Evolutionary conservation across 1,140 invertebrate genomes (phyloP).

Genomic region (Halesus radiatus): DNA sequence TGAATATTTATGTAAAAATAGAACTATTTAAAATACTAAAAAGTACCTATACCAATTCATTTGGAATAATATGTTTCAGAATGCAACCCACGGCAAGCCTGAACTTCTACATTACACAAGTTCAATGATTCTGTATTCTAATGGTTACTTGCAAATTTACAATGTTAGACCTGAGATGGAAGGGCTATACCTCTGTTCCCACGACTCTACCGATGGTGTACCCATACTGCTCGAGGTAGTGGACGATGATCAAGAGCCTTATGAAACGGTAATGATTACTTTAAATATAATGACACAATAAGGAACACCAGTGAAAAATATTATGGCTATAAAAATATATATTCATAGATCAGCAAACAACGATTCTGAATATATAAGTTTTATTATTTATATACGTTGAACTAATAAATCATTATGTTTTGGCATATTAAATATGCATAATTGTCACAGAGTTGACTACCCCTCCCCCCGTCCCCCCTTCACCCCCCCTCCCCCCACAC

Average conservation of each 20-base stretch:
- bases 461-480: no score
- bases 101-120: constrained; percentile 46
- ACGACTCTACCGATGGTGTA: constrained; percentile 45
- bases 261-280: background rate
- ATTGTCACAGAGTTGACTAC: no score
- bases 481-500: no score
- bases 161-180: constrained; percentile 50
- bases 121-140: constrained; percentile 20
- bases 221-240: constrained; percentile 58
- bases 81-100: background rate
- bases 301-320: no score
- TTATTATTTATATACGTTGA: no score
- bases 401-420: no score
- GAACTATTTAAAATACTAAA: no score
- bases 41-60: background rate
- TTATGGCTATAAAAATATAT: no score
- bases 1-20: no score
- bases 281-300: background rate
- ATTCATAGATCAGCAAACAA: no score
- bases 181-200: constrained; percentile 59
- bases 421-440: no score
- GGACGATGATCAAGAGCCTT: constrained; percentile 13
- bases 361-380: no score
- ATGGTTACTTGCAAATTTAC: constrained; percentile 59
- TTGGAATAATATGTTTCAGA: background rate